Conservation (phyloP, 2,797 vertebrate species). For the Epinephelus coioides region DNA sequence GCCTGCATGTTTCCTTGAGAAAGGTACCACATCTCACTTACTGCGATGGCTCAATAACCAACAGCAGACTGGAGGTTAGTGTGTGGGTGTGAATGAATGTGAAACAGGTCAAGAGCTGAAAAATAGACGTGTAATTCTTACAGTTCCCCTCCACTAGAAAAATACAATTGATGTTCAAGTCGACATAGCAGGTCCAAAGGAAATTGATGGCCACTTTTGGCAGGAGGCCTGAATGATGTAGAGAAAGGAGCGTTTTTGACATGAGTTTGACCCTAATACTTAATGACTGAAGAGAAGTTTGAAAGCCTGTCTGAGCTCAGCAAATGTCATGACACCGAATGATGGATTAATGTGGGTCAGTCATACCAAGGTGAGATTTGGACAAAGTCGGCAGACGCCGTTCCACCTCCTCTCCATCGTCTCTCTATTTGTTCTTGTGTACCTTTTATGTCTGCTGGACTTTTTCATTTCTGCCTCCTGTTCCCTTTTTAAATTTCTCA, state of each 20-base stretch:
- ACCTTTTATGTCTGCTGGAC: constrained; percentile 3
- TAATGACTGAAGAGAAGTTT: constrained; percentile 17
- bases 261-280: constrained; percentile 19
- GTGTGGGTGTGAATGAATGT: neutral
- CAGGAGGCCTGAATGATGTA: neutral
- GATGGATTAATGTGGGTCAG: constrained; percentile 53
- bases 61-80: neutral
- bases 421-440: constrained; percentile 15
- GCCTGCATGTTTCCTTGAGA: neutral
- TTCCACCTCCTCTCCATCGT: constrained; percentile 18
- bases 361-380: constrained; percentile 44
- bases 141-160: neutral
- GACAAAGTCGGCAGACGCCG: constrained; percentile 21
- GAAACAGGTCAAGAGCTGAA: neutral
- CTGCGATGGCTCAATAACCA: neutral
- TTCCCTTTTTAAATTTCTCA: constrained; percentile 5
- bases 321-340: constrained; percentile 24
- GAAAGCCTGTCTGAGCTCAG: constrained; percentile 14
- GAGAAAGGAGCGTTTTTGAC: neutral
- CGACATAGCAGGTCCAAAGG: neutral
- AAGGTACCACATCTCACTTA: neutral
- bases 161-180: neutral
- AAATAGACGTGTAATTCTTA: neutral
- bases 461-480: constrained; percentile 29
- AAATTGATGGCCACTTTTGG: neutral